Evolutionary conservation across 2,888 invertebrate species (phyloP).

Genomic region (Megaustenia siamemsis): DNA sequence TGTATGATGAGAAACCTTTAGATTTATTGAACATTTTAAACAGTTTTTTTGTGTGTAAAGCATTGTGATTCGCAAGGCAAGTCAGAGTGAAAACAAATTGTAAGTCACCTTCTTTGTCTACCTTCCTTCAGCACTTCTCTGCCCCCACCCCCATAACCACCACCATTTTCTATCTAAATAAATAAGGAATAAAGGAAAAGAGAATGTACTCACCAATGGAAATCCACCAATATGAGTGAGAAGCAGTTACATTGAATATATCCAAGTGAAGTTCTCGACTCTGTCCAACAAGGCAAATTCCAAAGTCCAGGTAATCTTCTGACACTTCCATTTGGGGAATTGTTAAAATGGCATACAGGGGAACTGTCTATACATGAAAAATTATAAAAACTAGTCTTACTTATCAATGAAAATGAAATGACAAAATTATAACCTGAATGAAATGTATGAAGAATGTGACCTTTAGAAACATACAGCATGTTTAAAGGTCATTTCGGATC

Average conservation of each 20-base stretch:
- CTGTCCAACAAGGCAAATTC: slow-evolving; percentile 78
- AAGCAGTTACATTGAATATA: slow-evolving; percentile 72
- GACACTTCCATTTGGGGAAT: slow-evolving; percentile 75
- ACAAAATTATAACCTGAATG: no score
- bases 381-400: no score
- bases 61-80: no score
- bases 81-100: no score
- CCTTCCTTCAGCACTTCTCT: not conserved
- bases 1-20: no score
- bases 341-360: slow-evolving; percentile 72
- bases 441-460: no score
- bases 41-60: no score
- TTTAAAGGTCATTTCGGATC: no score
- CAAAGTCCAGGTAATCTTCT: slow-evolving; percentile 75
- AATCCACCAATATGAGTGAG: slow-evolving; percentile 73
- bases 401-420: not conserved
- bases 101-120: not conserved
- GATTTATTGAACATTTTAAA: no score
- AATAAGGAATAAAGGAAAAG: no score
- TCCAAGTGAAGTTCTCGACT: slow-evolving; percentile 69
- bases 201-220: slow-evolving; percentile 66
- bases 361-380: slow-evolving; percentile 68
- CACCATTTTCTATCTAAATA: not conserved
- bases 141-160: not conserved
- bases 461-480: no score